Evolutionary conservation across 2,888 invertebrate genomes (phyloP).

Genomic region (Heliconius aoede): DNA sequence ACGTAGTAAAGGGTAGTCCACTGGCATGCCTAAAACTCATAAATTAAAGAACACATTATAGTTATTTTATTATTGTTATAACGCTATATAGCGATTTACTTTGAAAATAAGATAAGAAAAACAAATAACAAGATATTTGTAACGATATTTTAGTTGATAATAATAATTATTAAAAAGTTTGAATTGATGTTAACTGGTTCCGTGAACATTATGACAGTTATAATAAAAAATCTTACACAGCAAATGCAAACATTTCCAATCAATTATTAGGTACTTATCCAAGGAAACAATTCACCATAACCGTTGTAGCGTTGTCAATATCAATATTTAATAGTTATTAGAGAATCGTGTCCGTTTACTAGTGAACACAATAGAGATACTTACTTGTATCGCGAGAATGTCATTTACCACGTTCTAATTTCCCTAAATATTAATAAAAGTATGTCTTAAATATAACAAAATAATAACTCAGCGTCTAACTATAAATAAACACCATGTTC

Average conservation of each 20-base stretch:
- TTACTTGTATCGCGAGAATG: not conserved
- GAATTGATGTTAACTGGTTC: not conserved
- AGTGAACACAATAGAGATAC: not conserved
- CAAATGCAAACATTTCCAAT: not conserved
- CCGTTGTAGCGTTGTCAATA: not conserved
- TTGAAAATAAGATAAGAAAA: no score
- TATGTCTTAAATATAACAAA: not conserved
- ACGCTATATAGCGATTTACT: no score
- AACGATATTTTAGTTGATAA: no score
- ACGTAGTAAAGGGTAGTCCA: no score
- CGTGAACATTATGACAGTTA: not conserved
- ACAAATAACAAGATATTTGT: no score
- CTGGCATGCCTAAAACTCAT: no score
- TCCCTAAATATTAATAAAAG: not conserved
- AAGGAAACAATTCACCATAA: not conserved
- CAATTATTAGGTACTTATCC: not conserved
- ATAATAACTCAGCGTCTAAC: not conserved
- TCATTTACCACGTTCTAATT: not conserved
- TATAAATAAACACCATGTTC: not conserved
- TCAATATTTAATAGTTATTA: slow-evolving; percentile 9
- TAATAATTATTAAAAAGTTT: no score
- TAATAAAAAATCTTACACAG: not conserved
- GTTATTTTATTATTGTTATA: no score
- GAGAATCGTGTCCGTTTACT: slow-evolving; percentile 4
- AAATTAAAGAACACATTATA: no score